These are phyloP conservation scores for Umimayanthus chanpuru DNA, from an alignment of 92 coral and sea anemone species.

Conservation along the genomic window DNA sequence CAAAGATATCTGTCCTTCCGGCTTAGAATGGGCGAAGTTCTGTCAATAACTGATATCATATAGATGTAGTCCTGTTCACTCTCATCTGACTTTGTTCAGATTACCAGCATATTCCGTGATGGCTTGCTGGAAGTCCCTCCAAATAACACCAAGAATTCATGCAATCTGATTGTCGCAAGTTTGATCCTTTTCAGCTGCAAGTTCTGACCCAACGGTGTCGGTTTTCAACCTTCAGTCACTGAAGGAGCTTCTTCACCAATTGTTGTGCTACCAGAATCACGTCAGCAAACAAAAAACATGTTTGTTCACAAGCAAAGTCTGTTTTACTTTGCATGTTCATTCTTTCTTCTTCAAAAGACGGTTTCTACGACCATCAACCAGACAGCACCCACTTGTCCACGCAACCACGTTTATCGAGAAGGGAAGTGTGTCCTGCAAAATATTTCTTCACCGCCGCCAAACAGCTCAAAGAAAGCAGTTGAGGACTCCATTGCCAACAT, in stretches of 20 bases:
- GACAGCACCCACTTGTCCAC: conserved; percentile 2
- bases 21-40: not conserved
- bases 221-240: not conserved
- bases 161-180: not conserved
- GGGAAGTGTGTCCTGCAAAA: not conserved
- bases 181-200: not conserved
- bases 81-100: not conserved
- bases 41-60: not conserved
- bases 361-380: not conserved
- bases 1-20: not conserved
- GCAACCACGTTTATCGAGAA: not conserved
- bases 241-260: not conserved
- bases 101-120: not conserved
- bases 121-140: not conserved
- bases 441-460: conserved; percentile 9
- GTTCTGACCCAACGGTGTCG: conserved; percentile 1
- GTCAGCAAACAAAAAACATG: not conserved
- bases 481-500: conserved; percentile 19
- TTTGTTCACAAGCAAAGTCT: not conserved
- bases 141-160: conserved; percentile 1
- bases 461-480: not conserved
- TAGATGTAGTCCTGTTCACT: no score
- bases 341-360: not conserved
- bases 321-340: not conserved
- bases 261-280: not conserved